Percentiles rank a stretch among this genome's conserved stretches.
phyloP scores from a whole-genome alignment of 2,113 vertebrate species.

The Malaclemys terrapin region DNA sequence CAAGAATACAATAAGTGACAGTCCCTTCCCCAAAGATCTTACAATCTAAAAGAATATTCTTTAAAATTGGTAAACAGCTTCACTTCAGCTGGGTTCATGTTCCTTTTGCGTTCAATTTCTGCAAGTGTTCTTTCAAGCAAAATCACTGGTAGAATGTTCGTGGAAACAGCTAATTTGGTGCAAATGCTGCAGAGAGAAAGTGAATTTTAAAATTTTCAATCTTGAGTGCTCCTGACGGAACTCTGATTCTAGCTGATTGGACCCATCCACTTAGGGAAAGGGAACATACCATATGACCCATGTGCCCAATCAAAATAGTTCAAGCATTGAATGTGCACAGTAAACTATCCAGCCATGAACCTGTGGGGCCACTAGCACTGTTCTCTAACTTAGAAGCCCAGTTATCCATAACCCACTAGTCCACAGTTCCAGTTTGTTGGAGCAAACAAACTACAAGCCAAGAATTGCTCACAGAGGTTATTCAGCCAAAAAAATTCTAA shows the following conservation, averaged over 20 bases:
- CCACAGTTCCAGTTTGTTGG: background rate
- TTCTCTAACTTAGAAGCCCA: background rate
- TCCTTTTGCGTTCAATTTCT: background rate
- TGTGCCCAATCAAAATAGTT: accelerated
- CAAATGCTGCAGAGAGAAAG: accelerated
- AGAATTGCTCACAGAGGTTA: background rate
- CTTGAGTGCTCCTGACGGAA: slow-evolving; percentile 22
- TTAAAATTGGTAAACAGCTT: slow-evolving; percentile 15
- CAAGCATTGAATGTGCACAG: background rate
- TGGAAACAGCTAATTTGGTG: slow-evolving; percentile 18
- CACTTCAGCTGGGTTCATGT: background rate
- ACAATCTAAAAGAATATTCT: slow-evolving; percentile 21
- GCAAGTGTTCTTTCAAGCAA: slow-evolving; percentile 20
- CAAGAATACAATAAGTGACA: background rate
- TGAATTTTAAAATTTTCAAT: background rate
- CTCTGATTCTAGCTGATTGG: slow-evolving; percentile 10
- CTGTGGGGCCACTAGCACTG: background rate
- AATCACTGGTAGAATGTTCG: background rate
- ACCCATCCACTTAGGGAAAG: background rate
- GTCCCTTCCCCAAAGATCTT: background rate
- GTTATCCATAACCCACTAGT: background rate
- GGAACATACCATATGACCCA: background rate
- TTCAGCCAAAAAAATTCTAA: background rate
- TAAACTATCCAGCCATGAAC: background rate
- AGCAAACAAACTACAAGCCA: background rate